Base-by-base conservation (phyloP, 1,140 invertebrate genomes). In the Ostrea edulis region DNA sequence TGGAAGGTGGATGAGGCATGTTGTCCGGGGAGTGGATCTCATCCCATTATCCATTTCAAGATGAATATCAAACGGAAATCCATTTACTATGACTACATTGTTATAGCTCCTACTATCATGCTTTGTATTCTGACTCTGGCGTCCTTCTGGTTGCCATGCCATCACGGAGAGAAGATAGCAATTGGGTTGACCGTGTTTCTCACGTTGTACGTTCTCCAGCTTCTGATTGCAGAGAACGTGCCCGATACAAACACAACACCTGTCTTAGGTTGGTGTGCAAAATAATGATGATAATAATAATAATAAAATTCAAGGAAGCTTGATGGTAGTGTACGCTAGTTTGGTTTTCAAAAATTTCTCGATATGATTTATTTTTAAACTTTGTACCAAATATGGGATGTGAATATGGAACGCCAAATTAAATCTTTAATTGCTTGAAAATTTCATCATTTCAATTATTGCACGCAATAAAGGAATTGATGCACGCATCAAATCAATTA, bases 171-270 rank as follows among this genome's bases (percentile, higher is more conserved):
- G 88, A 95, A 95, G 87, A 94, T 95, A 25, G 92, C 92, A 17
- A 94, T 95, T 52, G 94, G 94, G 12, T 89, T 95, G 35, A 95
- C 94, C 0, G 94, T 95, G 0, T 94, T 95, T 84, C 92, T 95
- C 9, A 94, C 94, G 0, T 89, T 95, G 8, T 95, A 94, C 86
- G 93, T 95, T 11, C 91, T 95, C 25, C 94, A 94, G 90, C 90
- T 95, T 51, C 85, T 94, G 9, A 94, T 95, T 77, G 94, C 94
- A 35, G 94, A 95, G 82, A 95, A 94, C 88, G 94, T 94, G 20
- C 94, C 94, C 0, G 94, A 94, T 77, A 94, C 94, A n/a, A 94
- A 94, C 85, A 91, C 94, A n/a, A 92, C 93, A 8, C 94, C 94
- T 35, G 91, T 95, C 14, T 89, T 95, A 86, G 94, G 94, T 94